These are phyloP conservation scores for Xerus rutilus DNA, from an alignment of 2,797 vertebrate species.

Conservation along the genomic window DNA sequence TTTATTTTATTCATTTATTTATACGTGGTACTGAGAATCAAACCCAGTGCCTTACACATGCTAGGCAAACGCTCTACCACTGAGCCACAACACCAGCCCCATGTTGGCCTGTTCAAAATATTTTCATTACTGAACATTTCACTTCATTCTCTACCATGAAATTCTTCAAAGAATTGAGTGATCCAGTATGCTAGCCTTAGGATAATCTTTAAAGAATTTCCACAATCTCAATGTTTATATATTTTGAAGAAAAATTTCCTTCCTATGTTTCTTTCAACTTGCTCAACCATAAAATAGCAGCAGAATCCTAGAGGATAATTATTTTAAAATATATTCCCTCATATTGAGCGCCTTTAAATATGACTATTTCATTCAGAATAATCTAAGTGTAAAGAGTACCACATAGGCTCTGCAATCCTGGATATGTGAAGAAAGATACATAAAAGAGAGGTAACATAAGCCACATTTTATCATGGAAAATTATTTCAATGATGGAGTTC, in stretches of 20 bases:
- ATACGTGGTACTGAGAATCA: too few relatives aligned
- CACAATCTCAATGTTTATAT: not conserved
- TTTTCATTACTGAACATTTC: slow-evolving; percentile 53
- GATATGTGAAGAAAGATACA: not conserved
- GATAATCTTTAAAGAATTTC: slow-evolving; percentile 7
- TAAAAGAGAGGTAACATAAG: not conserved
- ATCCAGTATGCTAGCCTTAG: not conserved
- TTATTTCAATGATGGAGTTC: not conserved
- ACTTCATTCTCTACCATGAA: not conserved
- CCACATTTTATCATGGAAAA: not conserved
- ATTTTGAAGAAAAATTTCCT: slow-evolving; percentile 44
- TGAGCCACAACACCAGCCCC: too few relatives aligned
- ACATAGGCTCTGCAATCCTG: not conserved
- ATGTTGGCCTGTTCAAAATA: not conserved
- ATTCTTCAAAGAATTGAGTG: not conserved
- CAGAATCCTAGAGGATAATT: slow-evolving; percentile 32
- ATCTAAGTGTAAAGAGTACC: not conserved
- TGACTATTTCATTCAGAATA: not conserved
- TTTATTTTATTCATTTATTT: too few relatives aligned
- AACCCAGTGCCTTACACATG: too few relatives aligned
- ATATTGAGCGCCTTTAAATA: not conserved
- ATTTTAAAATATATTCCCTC: slow-evolving; percentile 11
- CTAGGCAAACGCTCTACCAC: too few relatives aligned
- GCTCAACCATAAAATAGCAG: not conserved
- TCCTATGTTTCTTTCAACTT: slow-evolving; percentile 25